phyloP scores from a whole-genome alignment of 1,140 invertebrate species.

The Batillaria attramentaria region DNA sequence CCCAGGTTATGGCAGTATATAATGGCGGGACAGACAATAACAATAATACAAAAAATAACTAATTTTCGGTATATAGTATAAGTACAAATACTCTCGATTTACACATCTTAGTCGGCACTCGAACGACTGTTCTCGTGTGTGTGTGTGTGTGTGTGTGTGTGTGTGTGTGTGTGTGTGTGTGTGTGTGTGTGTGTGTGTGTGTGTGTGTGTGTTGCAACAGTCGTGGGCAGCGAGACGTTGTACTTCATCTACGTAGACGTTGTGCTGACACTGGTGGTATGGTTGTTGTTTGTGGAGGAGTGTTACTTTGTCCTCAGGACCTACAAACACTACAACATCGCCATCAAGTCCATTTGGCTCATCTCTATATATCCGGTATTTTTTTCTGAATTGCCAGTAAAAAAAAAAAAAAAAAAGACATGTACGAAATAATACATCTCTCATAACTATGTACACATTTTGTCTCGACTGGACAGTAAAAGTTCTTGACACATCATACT shows the following conservation, averaged over 20 bases:
- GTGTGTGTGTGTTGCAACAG: not conserved
- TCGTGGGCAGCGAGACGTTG: not conserved
- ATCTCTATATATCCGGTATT: conserved; percentile 20
- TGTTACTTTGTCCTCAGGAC: conserved; percentile 9
- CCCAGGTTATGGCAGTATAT: too few species aligned
- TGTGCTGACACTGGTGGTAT: not conserved
- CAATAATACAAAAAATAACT: not conserved
- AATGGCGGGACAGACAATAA: not conserved
- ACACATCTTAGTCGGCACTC: not conserved
- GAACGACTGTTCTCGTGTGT: too few species aligned
- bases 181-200: not conserved
- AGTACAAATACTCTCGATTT: not conserved
- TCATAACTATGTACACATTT: not conserved
- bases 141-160: not conserved
- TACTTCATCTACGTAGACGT: not conserved
- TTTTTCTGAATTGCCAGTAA: not conserved
- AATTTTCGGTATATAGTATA: not conserved
- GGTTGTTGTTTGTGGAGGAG: conserved; percentile 7
- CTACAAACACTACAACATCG: conserved; percentile 20
- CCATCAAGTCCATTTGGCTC: conserved; percentile 20
- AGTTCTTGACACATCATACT: not conserved
- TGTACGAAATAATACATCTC: not conserved
- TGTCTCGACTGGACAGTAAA: not conserved
- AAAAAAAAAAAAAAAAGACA: not conserved
- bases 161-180: not conserved